Evolutionary conservation across 2,113 vertebrate species (phyloP), one percentile per base, ranked within the genome.

Genomic region (Siphamia tubifer): DNA sequence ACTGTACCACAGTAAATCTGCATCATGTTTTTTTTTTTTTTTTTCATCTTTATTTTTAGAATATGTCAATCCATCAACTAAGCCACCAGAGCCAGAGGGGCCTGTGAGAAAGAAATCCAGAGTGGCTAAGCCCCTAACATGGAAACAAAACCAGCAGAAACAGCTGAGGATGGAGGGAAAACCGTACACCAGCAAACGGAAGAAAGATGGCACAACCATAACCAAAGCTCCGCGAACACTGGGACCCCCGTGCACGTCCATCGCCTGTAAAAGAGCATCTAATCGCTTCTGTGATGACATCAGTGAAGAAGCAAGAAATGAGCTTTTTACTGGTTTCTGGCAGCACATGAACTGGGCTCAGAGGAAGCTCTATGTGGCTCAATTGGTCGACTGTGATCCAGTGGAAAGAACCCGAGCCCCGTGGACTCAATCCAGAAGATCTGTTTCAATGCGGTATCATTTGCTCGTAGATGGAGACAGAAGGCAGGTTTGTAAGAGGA

Each of bases 231-330:
- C 56, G 57, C 67, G 75, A 39, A 13, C 56, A 0, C 52, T 79
- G 7, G 75, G 75, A 13, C n/a, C 12, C 0, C 28, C 62, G 13
- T 79, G 68, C 44, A 30, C 31, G 0, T 73, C 75, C 19, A 47
- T 51, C 0, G 63, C 75, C 6, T 79, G 75, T 31, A 68, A 40
- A 40, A 68, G 39, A 21, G 75, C 68, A 1, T 73, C 75, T 4
- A 79, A 73, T 32, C 68, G 68, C 44, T 79, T 79, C 57, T 79
- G 75, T 47, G 36, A 49, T 1, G 68, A 79, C 44, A 57, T 79
- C 56, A 68, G 48, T 9, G 68, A 68, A 19, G 63, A 79, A 3
- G 6, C n/a, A 0, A 68, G 75, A 38, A 30, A 20, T 17, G 0
- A 30, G 7, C 16, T 79, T 10, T 79, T 79, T 2, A 44, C 57